These are phyloP conservation scores for Aegotheles bennettii DNA, from an alignment of 2,113 vertebrate species.

Conservation along the genomic window DNA sequence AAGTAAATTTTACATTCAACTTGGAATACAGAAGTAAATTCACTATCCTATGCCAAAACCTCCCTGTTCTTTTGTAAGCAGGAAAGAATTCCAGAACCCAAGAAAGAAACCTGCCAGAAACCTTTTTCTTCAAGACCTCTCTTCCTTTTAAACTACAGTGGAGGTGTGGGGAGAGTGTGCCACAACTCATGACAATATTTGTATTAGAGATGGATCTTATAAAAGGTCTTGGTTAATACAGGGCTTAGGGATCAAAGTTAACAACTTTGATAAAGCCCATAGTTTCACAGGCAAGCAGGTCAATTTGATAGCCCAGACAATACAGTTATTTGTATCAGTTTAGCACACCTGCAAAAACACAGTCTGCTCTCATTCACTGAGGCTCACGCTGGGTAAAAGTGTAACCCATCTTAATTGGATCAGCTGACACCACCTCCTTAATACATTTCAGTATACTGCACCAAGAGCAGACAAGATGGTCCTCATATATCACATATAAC, in stretches of 20 bases:
- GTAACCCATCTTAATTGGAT: background rate
- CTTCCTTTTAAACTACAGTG: background rate
- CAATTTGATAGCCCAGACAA: background rate
- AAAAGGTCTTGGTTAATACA: background rate
- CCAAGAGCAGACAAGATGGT: background rate
- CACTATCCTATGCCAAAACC: background rate
- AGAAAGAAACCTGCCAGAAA: background rate
- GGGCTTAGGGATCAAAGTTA: background rate
- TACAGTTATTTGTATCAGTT: background rate
- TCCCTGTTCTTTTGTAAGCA: background rate
- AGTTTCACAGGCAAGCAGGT: background rate
- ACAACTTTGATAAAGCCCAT: background rate
- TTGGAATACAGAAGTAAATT: background rate
- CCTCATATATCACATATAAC: background rate
- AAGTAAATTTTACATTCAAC: background rate
- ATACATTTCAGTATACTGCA: background rate
- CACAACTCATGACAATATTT: background rate
- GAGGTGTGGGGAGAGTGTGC: rapidly evolving
- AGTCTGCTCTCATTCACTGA: rapidly evolving
- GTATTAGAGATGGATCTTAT: background rate
- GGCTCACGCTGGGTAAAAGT: background rate
- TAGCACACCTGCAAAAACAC: background rate
- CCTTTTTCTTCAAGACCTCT: background rate
- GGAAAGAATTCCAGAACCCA: background rate
- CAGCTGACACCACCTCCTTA: background rate